A percentile compares a stretch with the other conserved stretches of the same genome.
Conservation (phyloP, 2,888 invertebrate species). For the Cremastinae sp. region DNA sequence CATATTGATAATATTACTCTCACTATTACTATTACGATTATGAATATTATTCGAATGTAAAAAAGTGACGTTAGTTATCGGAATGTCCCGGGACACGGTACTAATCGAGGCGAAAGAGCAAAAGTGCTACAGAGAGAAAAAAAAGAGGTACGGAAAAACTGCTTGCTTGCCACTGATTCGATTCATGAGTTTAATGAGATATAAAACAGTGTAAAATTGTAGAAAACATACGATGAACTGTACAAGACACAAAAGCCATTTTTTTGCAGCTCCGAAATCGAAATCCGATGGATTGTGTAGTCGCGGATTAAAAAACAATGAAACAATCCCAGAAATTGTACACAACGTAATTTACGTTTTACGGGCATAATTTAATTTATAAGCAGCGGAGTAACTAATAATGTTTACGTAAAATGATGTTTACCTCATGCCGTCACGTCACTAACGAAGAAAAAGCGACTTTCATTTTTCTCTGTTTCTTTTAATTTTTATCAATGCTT, state of each 20-base stretch:
- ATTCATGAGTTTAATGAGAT: conserved; percentile 27
- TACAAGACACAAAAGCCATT: conserved; percentile 12
- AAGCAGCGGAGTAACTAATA: conserved; percentile 62
- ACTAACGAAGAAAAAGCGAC: conserved; percentile 34
- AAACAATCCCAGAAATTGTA: conserved; percentile 24
- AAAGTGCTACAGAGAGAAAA: conserved; percentile 19
- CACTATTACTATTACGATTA: conserved; percentile 42
- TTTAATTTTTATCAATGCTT: not conserved
- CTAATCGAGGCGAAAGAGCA: conserved; percentile 37
- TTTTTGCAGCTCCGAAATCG: not conserved
- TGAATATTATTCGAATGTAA: conserved; percentile 40
- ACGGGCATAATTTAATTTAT: conserved; percentile 57
- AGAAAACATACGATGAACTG: not conserved
- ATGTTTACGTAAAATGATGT: conserved; percentile 64
- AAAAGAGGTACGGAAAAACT: conserved; percentile 2
- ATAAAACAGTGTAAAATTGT: not conserved
- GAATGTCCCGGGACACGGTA: conserved; percentile 57
- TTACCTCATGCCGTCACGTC: conserved; percentile 58
- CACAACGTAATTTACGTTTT: conserved; percentile 52
- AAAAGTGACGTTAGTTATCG: conserved; percentile 49
- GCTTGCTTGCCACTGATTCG: conserved; percentile 41
- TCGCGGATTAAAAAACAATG: conserved; percentile 22
- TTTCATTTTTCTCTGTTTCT: conserved; percentile 37
- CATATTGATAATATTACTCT: conserved; percentile 47
- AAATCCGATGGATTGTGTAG: conserved; percentile 22